A percentile compares a stretch with the other conserved stretches of the same genome.
Evolutionary conservation across 2,888 invertebrate species (phyloP).

Genomic region (Agrotis exclamationis): DNA sequence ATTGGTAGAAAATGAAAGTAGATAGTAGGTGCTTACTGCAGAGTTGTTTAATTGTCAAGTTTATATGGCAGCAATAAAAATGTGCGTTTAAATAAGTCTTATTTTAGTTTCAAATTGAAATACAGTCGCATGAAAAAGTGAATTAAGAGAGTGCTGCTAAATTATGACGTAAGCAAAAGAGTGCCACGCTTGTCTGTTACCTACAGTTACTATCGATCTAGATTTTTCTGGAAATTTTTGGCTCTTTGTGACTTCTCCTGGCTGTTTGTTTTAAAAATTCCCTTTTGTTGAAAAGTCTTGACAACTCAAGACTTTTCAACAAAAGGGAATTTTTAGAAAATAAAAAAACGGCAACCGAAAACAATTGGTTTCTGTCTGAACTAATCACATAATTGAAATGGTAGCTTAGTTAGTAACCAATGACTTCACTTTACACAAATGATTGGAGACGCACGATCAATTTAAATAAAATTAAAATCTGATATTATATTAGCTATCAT

Average conservation of each 20-base stretch:
- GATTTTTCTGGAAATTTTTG: neutral
- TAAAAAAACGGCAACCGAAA: too few species aligned
- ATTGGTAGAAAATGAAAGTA: constrained; percentile 73
- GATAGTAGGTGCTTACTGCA: constrained; percentile 48
- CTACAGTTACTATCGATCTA: neutral
- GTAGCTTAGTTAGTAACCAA: too few species aligned
- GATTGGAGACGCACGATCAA: neutral
- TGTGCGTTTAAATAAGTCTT: constrained; percentile 10
- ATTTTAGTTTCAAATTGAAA: constrained; percentile 12
- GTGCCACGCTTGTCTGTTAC: neutral
- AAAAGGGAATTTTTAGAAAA: neutral
- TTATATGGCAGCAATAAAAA: constrained; percentile 41
- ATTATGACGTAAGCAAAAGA: neutral
- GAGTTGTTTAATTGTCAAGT: constrained; percentile 51
- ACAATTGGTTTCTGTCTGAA: too few species aligned
- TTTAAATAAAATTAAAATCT: constrained; percentile 3
- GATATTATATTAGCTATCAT: constrained; percentile 27
- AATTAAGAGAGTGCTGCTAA: neutral
- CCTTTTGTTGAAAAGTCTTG: too few species aligned
- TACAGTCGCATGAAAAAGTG: constrained; percentile 16
- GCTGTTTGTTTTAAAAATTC: too few species aligned
- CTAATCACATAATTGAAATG: too few species aligned
- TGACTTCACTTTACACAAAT: neutral
- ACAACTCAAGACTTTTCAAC: neutral
- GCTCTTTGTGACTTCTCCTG: too few species aligned